Evolutionary conservation across 2,113 vertebrate species (phyloP).

Genomic region (Melanerpes formicivorus): DNA sequence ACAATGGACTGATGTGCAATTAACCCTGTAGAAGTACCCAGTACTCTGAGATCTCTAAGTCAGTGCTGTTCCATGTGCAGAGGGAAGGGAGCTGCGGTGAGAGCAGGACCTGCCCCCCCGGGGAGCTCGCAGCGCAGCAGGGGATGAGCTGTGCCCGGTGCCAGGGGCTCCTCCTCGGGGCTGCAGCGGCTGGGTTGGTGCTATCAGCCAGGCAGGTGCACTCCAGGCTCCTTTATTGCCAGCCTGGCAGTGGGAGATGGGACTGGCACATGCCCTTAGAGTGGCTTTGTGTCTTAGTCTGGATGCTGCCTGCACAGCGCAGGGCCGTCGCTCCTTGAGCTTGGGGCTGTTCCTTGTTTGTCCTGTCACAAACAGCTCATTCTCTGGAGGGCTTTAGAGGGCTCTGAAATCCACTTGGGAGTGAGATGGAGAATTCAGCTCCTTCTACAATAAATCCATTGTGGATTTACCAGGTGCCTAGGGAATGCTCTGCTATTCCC

Average conservation of each 20-base stretch:
- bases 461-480: slow-evolving; percentile 53
- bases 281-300: neutral
- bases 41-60: slow-evolving; percentile 55
- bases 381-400: neutral
- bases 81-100: neutral
- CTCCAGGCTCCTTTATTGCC: neutral
- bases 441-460: slow-evolving; percentile 35
- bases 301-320: neutral
- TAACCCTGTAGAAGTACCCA: slow-evolving; percentile 65
- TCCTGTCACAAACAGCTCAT: neutral
- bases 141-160: neutral
- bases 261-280: neutral
- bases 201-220: neutral
- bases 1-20: slow-evolving; percentile 80
- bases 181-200: neutral
- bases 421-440: slow-evolving; percentile 4
- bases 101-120: neutral
- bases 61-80: slow-evolving; percentile 35
- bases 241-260: neutral
- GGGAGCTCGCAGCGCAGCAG: neutral
- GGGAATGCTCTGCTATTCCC: slow-evolving; percentile 36
- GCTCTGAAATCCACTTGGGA: slow-evolving; percentile 28
- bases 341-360: neutral
- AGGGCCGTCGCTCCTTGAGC: neutral
- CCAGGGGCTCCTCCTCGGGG: neutral